Evolutionary conservation across 2,113 vertebrate species (phyloP).

Genomic region (Hippocampus abdominalis): DNA sequence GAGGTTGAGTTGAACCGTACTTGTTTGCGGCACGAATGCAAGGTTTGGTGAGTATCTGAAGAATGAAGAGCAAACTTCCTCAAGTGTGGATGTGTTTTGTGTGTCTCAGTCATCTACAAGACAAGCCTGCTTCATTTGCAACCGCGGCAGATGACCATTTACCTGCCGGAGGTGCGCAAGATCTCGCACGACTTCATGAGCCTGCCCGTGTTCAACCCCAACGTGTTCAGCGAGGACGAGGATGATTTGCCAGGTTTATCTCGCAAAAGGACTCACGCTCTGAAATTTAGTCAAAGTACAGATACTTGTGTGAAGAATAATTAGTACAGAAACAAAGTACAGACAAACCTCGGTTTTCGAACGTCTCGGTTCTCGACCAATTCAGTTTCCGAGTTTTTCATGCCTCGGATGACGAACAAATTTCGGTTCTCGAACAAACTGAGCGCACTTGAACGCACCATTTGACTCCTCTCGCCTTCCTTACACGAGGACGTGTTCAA

Average conservation of each 20-base stretch:
- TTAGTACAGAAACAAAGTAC: not conserved
- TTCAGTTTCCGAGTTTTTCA: too few species aligned
- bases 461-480: too few species aligned
- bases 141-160: constrained; percentile 98
- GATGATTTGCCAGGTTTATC: constrained; percentile 90
- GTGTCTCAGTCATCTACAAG: constrained; percentile 91
- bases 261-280: not conserved
- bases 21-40: too few species aligned
- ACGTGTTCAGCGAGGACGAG: constrained; percentile 98
- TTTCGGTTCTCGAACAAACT: too few species aligned
- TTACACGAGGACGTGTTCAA: too few species aligned
- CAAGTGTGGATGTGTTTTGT: not conserved
- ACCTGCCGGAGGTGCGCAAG: constrained; percentile 96
- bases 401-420: too few species aligned
- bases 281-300: not conserved
- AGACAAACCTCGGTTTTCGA: too few species aligned
- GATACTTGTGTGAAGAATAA: not conserved
- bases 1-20: too few species aligned
- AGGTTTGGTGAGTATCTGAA: too few species aligned
- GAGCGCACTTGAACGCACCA: too few species aligned
- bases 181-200: constrained; percentile 94
- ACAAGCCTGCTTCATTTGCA: constrained; percentile 97
- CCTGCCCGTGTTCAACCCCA: constrained; percentile 93
- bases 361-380: too few species aligned
- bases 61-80: too few species aligned